phyloP scores from a whole-genome alignment of 2,113 vertebrate species.

The Gymnarchus niloticus region DNA sequence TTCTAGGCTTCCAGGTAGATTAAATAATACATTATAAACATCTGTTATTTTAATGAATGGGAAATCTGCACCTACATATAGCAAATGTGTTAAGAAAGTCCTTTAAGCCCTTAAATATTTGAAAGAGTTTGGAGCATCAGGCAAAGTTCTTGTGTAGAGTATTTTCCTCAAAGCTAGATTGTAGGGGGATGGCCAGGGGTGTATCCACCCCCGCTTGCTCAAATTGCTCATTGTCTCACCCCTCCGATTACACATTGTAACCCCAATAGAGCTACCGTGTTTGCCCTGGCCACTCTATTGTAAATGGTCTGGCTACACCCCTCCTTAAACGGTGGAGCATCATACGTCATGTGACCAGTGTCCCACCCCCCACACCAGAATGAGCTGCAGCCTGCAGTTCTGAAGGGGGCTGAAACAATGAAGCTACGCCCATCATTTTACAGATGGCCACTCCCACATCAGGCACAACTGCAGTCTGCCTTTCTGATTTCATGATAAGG shows the following conservation, averaged over 20 bases:
- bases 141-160: neutral
- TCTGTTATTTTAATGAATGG: neutral
- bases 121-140: neutral
- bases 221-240: too few relatives aligned
- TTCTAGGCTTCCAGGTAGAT: neutral
- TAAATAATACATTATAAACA: constrained; percentile 7
- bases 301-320: too few relatives aligned
- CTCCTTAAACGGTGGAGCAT: too few relatives aligned
- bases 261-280: too few relatives aligned
- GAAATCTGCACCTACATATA: neutral
- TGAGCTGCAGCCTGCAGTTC: too few relatives aligned
- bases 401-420: neutral
- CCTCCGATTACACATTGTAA: too few relatives aligned
- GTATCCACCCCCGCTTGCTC: too few relatives aligned
- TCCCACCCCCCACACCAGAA: too few relatives aligned
- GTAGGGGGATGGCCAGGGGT: too few relatives aligned
- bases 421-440: neutral
- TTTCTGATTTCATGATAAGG: neutral
- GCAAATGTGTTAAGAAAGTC: constrained; percentile 4
- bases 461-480: neutral
- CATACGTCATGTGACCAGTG: too few relatives aligned
- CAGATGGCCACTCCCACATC: neutral
- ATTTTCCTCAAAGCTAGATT: too few relatives aligned
- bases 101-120: neutral
- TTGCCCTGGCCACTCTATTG: too few relatives aligned